Conservation (phyloP, 1,140 invertebrate genomes). For the Eriocheir sinensis region DNA sequence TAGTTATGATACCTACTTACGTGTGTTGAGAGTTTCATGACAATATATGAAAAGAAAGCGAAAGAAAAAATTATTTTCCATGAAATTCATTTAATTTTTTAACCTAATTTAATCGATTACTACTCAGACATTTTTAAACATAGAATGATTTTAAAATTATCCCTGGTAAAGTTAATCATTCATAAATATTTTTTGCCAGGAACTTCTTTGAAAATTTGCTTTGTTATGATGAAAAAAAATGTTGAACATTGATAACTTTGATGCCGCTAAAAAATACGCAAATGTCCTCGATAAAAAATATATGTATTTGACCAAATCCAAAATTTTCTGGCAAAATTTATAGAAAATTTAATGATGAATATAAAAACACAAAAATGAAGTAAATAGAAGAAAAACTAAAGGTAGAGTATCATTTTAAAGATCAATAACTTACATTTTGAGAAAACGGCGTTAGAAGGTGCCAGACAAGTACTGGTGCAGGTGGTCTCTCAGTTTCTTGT, state of each 20-base stretch:
- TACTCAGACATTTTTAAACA: neutral
- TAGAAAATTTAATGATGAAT: neutral
- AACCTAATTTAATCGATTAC: neutral
- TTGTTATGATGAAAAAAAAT: too few relatives aligned
- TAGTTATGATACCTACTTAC: constrained; percentile 25
- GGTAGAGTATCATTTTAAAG: constrained; percentile 9
- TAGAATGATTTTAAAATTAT: too few relatives aligned
- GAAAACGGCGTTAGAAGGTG: neutral
- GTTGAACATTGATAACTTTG: neutral
- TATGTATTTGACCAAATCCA: neutral
- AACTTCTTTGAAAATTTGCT: neutral
- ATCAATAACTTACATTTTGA: neutral
- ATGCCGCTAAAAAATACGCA: neutral
- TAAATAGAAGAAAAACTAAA: constrained; percentile 33
- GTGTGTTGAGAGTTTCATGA: neutral
- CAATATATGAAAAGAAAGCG: constrained; percentile 13
- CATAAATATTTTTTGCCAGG: neutral
- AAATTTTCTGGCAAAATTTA: neutral
- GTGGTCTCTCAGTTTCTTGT: neutral
- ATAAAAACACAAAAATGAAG: neutral
- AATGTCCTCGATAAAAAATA: neutral
- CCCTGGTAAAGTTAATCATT: neutral
- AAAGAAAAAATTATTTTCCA: neutral
- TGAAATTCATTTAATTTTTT: neutral
- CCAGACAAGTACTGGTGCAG: neutral